phyloP scores from a whole-genome alignment of 2,113 vertebrate genomes.

The Hippocampus guttulatus region DNA sequence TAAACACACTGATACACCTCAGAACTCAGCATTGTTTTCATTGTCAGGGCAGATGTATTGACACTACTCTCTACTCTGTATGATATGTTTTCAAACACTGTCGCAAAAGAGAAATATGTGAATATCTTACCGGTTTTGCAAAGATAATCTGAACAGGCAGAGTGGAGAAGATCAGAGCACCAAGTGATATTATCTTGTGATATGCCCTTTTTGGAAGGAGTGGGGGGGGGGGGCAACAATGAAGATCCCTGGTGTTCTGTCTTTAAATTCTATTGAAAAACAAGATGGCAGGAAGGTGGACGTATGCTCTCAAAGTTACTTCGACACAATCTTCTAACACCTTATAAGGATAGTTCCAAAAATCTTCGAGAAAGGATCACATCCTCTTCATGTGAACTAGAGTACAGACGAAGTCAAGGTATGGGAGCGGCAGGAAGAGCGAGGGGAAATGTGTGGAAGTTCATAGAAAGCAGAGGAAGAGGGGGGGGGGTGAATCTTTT shows the following conservation, averaged over 20 bases:
- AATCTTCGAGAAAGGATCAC: constrained; percentile 23
- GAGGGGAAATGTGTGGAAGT: constrained; percentile 18
- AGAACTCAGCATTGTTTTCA: no score
- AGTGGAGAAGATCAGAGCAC: constrained; percentile 51
- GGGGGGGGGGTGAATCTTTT: constrained; percentile 31
- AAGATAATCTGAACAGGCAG: constrained; percentile 48
- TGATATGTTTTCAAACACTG: no score
- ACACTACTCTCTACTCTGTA: no score
- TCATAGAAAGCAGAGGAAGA: constrained; percentile 62
- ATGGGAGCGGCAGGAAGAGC: constrained; percentile 38
- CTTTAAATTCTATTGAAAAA: constrained; percentile 11
- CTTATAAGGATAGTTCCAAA: constrained; percentile 4
- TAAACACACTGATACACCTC: no score
- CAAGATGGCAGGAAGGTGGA: background rate
- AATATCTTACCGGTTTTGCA: constrained; percentile 55
- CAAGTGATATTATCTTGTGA: constrained; percentile 12
- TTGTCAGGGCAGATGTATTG: no score
- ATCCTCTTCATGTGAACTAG: constrained; percentile 33
- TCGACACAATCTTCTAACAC: constrained; percentile 14
- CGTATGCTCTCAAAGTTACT: background rate
- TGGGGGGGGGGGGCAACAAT: background rate
- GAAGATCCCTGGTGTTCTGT: constrained; percentile 16
- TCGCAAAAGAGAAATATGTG: background rate
- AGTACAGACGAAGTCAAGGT: constrained; percentile 52
- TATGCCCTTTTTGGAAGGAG: background rate